These are phyloP conservation scores for Microcebus tavaratra DNA, from an alignment of 2,113 vertebrate genomes.

Conservation along the genomic window DNA sequence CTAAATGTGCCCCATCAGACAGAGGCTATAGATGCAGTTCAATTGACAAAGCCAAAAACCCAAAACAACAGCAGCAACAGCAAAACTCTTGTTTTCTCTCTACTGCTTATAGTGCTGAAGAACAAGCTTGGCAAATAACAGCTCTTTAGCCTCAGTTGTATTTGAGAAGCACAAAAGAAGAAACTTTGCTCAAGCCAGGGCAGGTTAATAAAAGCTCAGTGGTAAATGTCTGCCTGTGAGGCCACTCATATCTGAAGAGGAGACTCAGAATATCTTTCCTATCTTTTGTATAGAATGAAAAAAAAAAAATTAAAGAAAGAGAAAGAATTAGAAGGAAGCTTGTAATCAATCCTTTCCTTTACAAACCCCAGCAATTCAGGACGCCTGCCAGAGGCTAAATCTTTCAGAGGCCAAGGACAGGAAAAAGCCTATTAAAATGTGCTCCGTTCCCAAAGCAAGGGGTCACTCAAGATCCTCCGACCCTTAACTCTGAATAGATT, in stretches of 20 bases:
- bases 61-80: not conserved
- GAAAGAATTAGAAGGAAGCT: conserved; percentile 55
- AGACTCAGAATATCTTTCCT: conserved; percentile 56
- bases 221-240: conserved; percentile 67
- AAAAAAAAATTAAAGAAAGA: conserved; percentile 43
- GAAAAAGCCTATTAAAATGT: conserved; percentile 67
- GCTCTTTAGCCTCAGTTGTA: not conserved
- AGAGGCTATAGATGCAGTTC: not conserved
- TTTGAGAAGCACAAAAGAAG: conserved; percentile 59
- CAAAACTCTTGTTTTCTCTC: conserved; percentile 2
- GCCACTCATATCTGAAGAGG: conserved; percentile 25
- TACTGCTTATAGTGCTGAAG: conserved; percentile 12
- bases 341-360: conserved; percentile 65
- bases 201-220: conserved; percentile 74
- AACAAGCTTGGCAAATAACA: conserved; percentile 26
- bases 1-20: not conserved
- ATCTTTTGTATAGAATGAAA: conserved; percentile 44
- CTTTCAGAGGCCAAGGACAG: conserved; percentile 59
- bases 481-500: conserved; percentile 70
- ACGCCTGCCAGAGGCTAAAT: not conserved
- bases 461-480: conserved; percentile 71
- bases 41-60: not conserved
- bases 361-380: conserved; percentile 58
- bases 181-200: conserved; percentile 47
- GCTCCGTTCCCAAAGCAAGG: conserved; percentile 65